Conservation (phyloP, 2,888 invertebrate genomes). For the Drosophila helvetica region DNA sequence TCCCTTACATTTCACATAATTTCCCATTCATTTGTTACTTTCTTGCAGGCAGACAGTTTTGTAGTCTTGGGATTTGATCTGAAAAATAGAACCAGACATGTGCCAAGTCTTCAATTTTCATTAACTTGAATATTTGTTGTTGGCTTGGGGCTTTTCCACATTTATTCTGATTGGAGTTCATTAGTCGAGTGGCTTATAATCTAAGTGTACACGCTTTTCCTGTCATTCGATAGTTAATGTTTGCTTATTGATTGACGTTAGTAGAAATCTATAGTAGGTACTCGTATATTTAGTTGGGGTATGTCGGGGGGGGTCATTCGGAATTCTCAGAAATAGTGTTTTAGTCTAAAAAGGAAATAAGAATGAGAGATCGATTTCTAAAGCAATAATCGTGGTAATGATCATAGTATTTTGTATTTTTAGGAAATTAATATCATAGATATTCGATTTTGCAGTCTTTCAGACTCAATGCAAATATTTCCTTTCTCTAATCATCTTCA, state of each 20-base stretch:
- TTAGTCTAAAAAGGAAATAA: not conserved
- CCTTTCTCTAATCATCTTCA: not conserved
- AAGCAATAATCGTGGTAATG: not conserved
- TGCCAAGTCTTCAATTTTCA: not conserved
- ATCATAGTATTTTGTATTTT: too few species aligned
- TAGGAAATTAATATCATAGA: not conserved
- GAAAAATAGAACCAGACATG: not conserved
- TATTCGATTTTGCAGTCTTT: too few species aligned
- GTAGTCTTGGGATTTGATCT: not conserved
- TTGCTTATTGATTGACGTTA: constrained; percentile 15
- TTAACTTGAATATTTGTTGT: constrained; percentile 12
- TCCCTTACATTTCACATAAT: constrained; percentile 17
- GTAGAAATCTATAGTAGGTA: not conserved
- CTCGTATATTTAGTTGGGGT: not conserved
- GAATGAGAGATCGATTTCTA: not conserved
- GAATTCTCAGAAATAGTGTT: too few species aligned
- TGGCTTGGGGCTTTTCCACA: constrained; percentile 15
- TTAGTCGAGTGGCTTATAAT: constrained; percentile 45
- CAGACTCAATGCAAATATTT: too few species aligned
- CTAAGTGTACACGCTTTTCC: constrained; percentile 40
- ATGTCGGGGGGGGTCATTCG: not conserved
- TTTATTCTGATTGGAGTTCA: constrained; percentile 15
- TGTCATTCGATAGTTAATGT: constrained; percentile 32
- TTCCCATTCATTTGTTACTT: constrained; percentile 8
- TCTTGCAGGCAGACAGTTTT: not conserved